Percentiles rank a stretch among this genome's conserved stretches.
Conservation (phyloP, 2,888 invertebrate species). For the Hololepta plana region DNA sequence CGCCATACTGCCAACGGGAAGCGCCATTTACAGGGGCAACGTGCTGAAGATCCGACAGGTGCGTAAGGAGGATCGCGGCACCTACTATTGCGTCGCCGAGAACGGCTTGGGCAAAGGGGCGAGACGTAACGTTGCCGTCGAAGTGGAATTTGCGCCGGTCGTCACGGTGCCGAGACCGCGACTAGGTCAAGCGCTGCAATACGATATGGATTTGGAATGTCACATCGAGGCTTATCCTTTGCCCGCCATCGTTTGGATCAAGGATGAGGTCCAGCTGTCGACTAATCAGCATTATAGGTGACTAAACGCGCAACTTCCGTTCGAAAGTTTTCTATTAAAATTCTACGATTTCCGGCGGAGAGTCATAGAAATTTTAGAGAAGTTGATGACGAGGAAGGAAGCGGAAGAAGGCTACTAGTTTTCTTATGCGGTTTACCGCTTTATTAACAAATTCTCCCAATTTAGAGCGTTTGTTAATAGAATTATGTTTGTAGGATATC, state of each 20-base stretch:
- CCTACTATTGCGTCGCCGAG: conserved; percentile 85
- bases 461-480: too few relatives aligned
- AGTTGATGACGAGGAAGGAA: too few relatives aligned
- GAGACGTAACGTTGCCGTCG: conserved; percentile 65
- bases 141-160: conserved; percentile 79
- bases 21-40: conserved; percentile 69
- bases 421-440: too few relatives aligned
- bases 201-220: conserved; percentile 88
- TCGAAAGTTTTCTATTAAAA: too few relatives aligned
- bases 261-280: conserved; percentile 61
- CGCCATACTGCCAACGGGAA: conserved; percentile 82
- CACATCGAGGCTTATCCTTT: conserved; percentile 90
- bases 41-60: conserved; percentile 57
- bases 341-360: too few relatives aligned
- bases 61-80: conserved; percentile 78
- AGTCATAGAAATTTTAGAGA: too few relatives aligned
- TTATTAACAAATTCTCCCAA: too few relatives aligned
- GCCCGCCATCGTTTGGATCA: conserved; percentile 81
- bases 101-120: conserved; percentile 78
- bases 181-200: conserved; percentile 74
- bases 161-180: conserved; percentile 70
- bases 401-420: too few relatives aligned
- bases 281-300: conserved; percentile 78
- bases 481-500: too few relatives aligned
- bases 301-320: too few relatives aligned